Evolutionary conservation across 2,797 vertebrate genomes (phyloP).

Genomic region (Sebastes minor): DNA sequence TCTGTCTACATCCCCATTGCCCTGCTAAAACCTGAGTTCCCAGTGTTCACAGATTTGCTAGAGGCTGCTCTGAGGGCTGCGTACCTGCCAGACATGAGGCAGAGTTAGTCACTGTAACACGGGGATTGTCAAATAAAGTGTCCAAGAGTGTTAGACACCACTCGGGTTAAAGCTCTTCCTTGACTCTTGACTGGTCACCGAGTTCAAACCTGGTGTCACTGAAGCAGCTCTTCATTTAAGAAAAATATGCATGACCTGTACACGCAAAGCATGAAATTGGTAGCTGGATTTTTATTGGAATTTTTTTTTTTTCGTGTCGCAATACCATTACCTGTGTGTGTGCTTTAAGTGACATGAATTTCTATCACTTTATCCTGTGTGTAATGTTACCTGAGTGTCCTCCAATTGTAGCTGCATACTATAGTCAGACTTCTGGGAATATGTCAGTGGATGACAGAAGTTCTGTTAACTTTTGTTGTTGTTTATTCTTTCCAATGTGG

Average conservation of each 20-base stretch:
- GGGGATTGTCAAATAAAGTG: slow-evolving; percentile 54
- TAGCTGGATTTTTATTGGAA: not conserved
- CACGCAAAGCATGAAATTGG: not conserved
- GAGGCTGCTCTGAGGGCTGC: slow-evolving; percentile 65
- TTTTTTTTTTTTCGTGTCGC: not conserved
- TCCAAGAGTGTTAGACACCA: slow-evolving; percentile 47
- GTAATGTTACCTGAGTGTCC: not conserved
- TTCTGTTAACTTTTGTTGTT: not conserved
- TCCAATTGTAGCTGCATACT: not conserved
- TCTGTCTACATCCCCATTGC: slow-evolving; percentile 73
- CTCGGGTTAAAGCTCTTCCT: slow-evolving; percentile 42
- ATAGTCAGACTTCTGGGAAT: too few relatives aligned
- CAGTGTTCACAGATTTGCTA: slow-evolving; percentile 75
- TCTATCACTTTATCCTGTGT: not conserved
- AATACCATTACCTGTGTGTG: not conserved
- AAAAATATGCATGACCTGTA: slow-evolving; percentile 21
- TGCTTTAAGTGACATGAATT: not conserved
- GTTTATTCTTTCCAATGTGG: not conserved
- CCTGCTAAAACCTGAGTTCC: slow-evolving; percentile 69
- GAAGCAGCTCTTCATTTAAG: slow-evolving; percentile 21
- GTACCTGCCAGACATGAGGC: slow-evolving; percentile 72
- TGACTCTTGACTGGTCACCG: slow-evolving; percentile 16
- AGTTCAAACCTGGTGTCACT: slow-evolving; percentile 27
- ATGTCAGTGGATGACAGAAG: too few relatives aligned
- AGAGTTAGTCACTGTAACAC: slow-evolving; percentile 72